Percentiles rank a stretch among this genome's conserved stretches.
phyloP scores from a whole-genome alignment of 2,797 vertebrate genomes.

The Tinamus major region DNA sequence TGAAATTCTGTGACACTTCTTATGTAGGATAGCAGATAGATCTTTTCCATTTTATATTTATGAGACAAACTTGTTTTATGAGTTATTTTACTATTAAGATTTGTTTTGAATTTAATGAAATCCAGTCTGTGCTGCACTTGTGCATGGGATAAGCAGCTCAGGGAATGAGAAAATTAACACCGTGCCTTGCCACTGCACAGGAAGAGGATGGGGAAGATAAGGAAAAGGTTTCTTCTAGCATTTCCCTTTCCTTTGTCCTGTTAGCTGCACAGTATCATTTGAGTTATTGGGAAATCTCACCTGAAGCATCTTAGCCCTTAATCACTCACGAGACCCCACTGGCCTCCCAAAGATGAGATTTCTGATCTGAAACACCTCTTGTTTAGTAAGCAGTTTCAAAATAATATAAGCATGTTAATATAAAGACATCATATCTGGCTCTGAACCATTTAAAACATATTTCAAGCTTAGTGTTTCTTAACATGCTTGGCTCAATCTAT shows the following conservation, averaged over 20 bases:
- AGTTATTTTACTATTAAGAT: neutral
- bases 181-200: neutral
- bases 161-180: neutral
- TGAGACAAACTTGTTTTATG: neutral
- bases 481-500: neutral
- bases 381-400: neutral
- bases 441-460: neutral
- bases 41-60: neutral
- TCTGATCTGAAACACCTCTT: neutral
- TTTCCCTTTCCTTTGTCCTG: neutral
- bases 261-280: neutral
- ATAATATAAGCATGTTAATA: neutral
- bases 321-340: neutral
- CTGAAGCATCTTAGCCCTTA: neutral
- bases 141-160: neutral
- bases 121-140: neutral
- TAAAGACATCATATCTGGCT: neutral
- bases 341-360: neutral
- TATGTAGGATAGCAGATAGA: neutral
- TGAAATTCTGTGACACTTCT: neutral
- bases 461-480: neutral
- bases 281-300: neutral
- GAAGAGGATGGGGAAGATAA: neutral
- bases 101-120: neutral
- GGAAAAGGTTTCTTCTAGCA: neutral